A percentile compares a stretch with the other conserved stretches of the same genome.
These are phyloP conservation scores for Sycophila texana DNA, from an alignment of 2,888 invertebrate species.

Conservation along the genomic window DNA sequence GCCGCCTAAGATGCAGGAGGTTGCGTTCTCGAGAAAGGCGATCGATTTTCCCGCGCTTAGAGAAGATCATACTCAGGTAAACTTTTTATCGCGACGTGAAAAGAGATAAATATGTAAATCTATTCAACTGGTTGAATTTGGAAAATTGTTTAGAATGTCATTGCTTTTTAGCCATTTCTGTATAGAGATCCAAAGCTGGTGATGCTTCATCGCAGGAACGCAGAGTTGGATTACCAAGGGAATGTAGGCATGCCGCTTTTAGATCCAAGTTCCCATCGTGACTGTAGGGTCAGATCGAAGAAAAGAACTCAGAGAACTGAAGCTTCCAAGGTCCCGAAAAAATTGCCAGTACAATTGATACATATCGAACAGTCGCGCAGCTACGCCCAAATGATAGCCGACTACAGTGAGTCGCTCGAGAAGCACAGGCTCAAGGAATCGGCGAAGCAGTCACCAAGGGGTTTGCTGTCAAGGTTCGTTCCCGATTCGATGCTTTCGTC, in stretches of 20 bases:
- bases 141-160: neutral
- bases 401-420: conserved; percentile 57
- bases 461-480: conserved; percentile 45
- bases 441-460: neutral
- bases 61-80: conserved; percentile 8
- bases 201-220: neutral
- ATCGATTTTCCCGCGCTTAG: neutral
- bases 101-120: neutral
- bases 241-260: neutral
- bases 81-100: neutral
- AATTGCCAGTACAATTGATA: neutral
- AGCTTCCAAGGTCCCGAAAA: neutral
- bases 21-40: neutral
- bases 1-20: neutral
- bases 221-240: neutral
- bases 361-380: conserved; percentile 36
- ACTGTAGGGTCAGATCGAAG: neutral
- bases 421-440: neutral
- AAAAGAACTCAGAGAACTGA: conserved; percentile 3
- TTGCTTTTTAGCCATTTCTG: conserved; percentile 10
- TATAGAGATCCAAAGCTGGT: conserved; percentile 2
- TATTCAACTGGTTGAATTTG: neutral
- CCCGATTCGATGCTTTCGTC: conserved; percentile 52
- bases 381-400: conserved; percentile 60
- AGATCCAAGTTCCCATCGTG: neutral